phyloP scores from a whole-genome alignment of 2,888 invertebrate species.

The Amphiduros pacificus region DNA sequence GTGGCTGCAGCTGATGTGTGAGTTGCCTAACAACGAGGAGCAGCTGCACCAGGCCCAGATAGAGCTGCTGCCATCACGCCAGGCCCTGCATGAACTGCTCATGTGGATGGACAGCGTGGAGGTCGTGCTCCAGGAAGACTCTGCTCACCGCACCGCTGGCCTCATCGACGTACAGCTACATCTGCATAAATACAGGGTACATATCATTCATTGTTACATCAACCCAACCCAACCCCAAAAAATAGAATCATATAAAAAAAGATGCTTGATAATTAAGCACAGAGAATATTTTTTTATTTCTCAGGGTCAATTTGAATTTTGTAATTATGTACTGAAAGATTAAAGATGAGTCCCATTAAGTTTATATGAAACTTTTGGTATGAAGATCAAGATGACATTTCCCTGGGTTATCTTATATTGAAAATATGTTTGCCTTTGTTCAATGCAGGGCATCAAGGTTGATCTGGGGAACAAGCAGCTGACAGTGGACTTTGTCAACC shows the following conservation, averaged over 20 bases:
- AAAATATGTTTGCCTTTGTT: too few relatives aligned
- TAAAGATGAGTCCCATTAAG: too few relatives aligned
- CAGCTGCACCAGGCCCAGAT: constrained; percentile 52
- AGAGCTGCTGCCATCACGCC: constrained; percentile 55
- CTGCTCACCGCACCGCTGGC: constrained; percentile 35
- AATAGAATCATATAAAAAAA: too few relatives aligned
- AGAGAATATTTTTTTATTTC: too few relatives aligned
- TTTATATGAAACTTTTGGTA: too few relatives aligned
- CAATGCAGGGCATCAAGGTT: constrained; percentile 52
- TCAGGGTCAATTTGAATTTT: too few relatives aligned
- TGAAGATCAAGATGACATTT: too few relatives aligned
- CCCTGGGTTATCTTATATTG: too few relatives aligned
- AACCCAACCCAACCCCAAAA: too few relatives aligned
- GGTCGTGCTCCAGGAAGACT: constrained; percentile 40
- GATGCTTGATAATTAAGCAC: too few relatives aligned
- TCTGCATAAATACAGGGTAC: constrained; percentile 53
- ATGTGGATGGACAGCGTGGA: constrained; percentile 50
- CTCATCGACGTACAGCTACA: constrained; percentile 46
- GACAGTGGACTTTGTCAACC: constrained; percentile 55
- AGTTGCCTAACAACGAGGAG: constrained; percentile 45
- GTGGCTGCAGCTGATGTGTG: constrained; percentile 47
- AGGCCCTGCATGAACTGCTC: constrained; percentile 50
- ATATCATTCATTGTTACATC: not conserved
- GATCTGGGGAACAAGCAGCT: constrained; percentile 52
- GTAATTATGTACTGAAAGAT: too few relatives aligned